Base-by-base conservation (phyloP, 92 coral and sea anemone species). In the Blastomussa wellsi region DNA sequence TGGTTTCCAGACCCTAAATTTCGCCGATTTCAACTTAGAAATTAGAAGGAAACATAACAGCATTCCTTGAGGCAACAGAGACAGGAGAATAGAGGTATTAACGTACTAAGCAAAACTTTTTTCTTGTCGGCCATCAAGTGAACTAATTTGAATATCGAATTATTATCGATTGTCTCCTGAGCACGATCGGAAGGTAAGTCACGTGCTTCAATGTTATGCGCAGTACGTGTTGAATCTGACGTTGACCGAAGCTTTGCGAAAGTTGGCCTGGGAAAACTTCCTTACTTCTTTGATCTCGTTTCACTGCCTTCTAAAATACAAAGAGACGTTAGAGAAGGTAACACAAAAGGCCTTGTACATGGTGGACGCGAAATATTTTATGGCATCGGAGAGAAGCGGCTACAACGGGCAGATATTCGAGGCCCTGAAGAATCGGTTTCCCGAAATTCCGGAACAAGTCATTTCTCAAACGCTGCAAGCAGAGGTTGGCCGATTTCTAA, bases 171-270 rank as follows among this genome's bases (percentile, higher is more conserved):
- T 11, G 22, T 22, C 75, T 13, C 26, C 29, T 42, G 53, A 49
- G n/a, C 17, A 7, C 19, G 76, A 74, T 42, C 79, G 79, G 59
- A 74, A 74, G 79, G 10, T 42, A 33, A 26, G 88, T 92, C 95
- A 92, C 95, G 95, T 92, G 95, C 88, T 79, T 60, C 79, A 86
- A 84, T 88, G 92, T 89, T 92, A 86, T 92, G 90, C 92, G 95
- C 95, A 92, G 92, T 84, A 78, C 83, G 86, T 83, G 86, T 77
- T 55, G 47, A 82, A 87, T 88, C 86, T 84, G 86, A 85, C 84
- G 90, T 74, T 39, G 90, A 44, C 76, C 77, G 65, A 82, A 81
- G 79, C 51, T 82, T 10, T 17, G 76, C 73, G 76, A 35, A 82
- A 62, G 76, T 59, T 41, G 67, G 26, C 4, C 41, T 74, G 83